Evolutionary conservation across 2,797 vertebrate genomes (phyloP).

Genomic region (Betta splendens): DNA sequence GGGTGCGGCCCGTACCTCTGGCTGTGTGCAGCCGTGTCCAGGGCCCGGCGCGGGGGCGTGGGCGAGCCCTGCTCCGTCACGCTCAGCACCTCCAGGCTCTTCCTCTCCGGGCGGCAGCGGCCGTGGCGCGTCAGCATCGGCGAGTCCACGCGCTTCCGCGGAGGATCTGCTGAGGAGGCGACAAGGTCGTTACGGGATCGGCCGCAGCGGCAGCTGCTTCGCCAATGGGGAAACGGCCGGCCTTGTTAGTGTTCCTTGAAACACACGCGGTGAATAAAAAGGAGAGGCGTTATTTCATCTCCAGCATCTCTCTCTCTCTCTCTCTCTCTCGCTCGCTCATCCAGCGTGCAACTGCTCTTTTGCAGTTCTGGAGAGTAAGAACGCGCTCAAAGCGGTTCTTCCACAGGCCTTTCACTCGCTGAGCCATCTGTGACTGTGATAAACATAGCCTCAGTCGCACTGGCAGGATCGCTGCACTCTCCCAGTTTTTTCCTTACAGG

Average conservation of each 20-base stretch:
- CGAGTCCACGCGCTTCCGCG: slow-evolving; percentile 92
- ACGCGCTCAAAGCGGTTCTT: slow-evolving; percentile 25
- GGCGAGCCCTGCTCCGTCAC: slow-evolving; percentile 92
- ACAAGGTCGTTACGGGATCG: not conserved
- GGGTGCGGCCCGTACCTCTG: slow-evolving; percentile 80
- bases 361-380: slow-evolving; percentile 18
- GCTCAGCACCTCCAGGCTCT: slow-evolving; percentile 93
- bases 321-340: slow-evolving; percentile 4
- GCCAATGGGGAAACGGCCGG: too few relatives aligned
- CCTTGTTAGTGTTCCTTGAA: not conserved
- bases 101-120: slow-evolving; percentile 90
- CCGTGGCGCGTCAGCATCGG: slow-evolving; percentile 92
- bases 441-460: slow-evolving; percentile 36
- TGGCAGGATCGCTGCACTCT: slow-evolving; percentile 24
- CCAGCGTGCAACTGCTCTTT: slow-evolving; percentile 34
- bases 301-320: not conserved
- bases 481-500: slow-evolving; percentile 15
- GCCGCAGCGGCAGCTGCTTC: not conserved
- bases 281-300: not conserved
- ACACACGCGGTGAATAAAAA: not conserved
- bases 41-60: slow-evolving; percentile 88
- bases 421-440: slow-evolving; percentile 55
- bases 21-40: slow-evolving; percentile 84
- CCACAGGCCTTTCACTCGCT: slow-evolving; percentile 37
- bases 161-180: slow-evolving; percentile 81